Conservation (phyloP, 1,140 invertebrate species). For the Brachionus rubens region DNA sequence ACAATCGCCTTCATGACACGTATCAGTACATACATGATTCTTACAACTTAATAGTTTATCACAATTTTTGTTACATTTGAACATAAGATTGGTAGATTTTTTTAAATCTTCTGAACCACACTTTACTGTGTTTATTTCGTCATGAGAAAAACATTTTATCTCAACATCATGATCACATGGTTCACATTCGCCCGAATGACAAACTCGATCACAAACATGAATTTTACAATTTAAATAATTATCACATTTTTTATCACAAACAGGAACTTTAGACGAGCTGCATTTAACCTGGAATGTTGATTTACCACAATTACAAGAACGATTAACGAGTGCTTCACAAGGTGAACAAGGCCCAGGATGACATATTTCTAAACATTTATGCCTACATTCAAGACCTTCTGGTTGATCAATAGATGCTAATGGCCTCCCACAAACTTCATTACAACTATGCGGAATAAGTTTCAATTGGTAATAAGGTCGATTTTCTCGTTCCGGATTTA, state of each 20-base stretch:
- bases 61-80: slow-evolving; percentile 61
- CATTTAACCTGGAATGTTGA: slow-evolving; percentile 46
- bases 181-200: slow-evolving; percentile 56
- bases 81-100: slow-evolving; percentile 63
- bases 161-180: slow-evolving; percentile 53
- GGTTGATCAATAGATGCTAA: slow-evolving; percentile 56
- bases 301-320: slow-evolving; percentile 63
- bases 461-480: slow-evolving; percentile 67
- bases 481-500: slow-evolving; percentile 69
- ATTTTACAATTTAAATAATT: slow-evolving; percentile 56
- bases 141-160: slow-evolving; percentile 64
- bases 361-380: slow-evolving; percentile 65
- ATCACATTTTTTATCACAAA: slow-evolving; percentile 47
- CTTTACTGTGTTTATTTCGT: slow-evolving; percentile 60
- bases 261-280: background rate
- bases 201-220: slow-evolving; percentile 62
- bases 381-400: slow-evolving; percentile 27
- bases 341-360: slow-evolving; percentile 80
- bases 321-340: slow-evolving; percentile 67
- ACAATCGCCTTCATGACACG: slow-evolving; percentile 57
- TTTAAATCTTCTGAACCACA: slow-evolving; percentile 59
- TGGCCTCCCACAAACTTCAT: slow-evolving; percentile 79
- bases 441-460: slow-evolving; percentile 58
- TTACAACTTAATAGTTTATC: slow-evolving; percentile 54
- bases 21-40: slow-evolving; percentile 56